Conservation (phyloP, 2,888 invertebrate species). For the Gastracanthus pulcherrimus region DNA sequence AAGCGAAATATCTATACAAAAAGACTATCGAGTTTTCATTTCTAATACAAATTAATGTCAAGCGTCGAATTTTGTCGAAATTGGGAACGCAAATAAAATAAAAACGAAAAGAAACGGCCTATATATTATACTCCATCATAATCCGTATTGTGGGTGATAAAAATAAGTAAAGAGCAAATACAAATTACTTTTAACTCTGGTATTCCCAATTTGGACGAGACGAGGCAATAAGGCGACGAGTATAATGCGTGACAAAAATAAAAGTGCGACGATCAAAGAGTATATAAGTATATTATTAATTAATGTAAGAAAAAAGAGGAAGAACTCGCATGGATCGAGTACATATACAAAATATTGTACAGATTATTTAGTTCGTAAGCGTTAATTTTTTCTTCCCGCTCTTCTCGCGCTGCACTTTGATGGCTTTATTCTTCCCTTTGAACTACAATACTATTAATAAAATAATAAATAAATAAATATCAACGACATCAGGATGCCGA, state of each 20-base stretch:
- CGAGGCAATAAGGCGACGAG: conserved; percentile 28
- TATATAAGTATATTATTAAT: conserved; percentile 27
- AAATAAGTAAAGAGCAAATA: background rate
- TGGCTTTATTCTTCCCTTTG: conserved; percentile 28
- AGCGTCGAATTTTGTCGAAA: conserved; percentile 44
- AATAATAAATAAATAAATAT: conserved; percentile 5
- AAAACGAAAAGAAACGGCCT: conserved; percentile 36
- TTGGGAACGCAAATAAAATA: conserved; percentile 36
- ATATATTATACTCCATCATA: background rate
- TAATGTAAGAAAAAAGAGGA: conserved; percentile 30
- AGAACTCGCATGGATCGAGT: conserved; percentile 16
- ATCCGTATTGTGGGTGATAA: conserved; percentile 4
- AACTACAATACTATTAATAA: background rate
- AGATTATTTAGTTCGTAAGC: conserved; percentile 49
- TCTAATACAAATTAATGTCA: conserved; percentile 14
- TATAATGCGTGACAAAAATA: conserved; percentile 37
- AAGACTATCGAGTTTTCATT: conserved; percentile 26
- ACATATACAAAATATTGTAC: conserved; percentile 35
- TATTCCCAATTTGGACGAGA: conserved; percentile 46
- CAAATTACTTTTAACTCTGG: background rate
- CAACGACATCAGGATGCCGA: conserved; percentile 22
- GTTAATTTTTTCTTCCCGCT: conserved; percentile 39
- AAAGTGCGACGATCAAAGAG: conserved; percentile 43
- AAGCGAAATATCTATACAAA: conserved; percentile 19
- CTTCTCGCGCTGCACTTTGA: conserved; percentile 29